phyloP scores from a whole-genome alignment of 92 coral and sea anemone species.

The Pocillopora grandis region DNA sequence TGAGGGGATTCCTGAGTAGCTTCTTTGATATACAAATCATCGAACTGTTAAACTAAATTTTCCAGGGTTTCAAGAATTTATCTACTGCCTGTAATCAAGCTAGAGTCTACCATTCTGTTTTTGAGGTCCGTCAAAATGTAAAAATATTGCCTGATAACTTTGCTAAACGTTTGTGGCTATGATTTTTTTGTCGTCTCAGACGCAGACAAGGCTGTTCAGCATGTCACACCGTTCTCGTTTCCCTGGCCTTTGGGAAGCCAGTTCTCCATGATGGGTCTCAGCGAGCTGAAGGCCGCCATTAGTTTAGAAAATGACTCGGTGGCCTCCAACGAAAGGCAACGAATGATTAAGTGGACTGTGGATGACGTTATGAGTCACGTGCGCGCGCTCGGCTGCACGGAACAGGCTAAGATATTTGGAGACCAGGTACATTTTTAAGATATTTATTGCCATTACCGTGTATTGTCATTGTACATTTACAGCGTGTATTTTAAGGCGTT shows the following conservation, averaged over 20 bases:
- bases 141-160: not conserved
- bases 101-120: too few relatives aligned
- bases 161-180: not conserved
- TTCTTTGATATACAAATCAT: too few relatives aligned
- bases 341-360: constrained; percentile 85
- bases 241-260: constrained; percentile 62
- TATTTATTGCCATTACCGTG: too few relatives aligned
- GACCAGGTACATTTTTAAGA: constrained; percentile 64
- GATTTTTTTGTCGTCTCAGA: constrained; percentile 13
- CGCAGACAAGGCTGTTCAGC: constrained; percentile 71
- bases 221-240: constrained; percentile 52
- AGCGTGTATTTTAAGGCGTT: not conserved
- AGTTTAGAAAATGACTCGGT: constrained; percentile 67
- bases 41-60: too few relatives aligned
- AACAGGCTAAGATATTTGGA: constrained; percentile 90
- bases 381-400: constrained; percentile 81
- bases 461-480: too few relatives aligned
- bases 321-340: constrained; percentile 88
- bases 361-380: constrained; percentile 95
- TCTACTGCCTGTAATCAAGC: too few relatives aligned
- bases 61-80: too few relatives aligned
- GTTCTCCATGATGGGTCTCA: constrained; percentile 45
- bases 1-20: too few relatives aligned
- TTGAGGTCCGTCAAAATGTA: not conserved
- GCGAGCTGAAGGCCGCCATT: constrained; percentile 49